Base-by-base conservation (phyloP, 2,888 invertebrate species). In the Julus scandinavius region DNA sequence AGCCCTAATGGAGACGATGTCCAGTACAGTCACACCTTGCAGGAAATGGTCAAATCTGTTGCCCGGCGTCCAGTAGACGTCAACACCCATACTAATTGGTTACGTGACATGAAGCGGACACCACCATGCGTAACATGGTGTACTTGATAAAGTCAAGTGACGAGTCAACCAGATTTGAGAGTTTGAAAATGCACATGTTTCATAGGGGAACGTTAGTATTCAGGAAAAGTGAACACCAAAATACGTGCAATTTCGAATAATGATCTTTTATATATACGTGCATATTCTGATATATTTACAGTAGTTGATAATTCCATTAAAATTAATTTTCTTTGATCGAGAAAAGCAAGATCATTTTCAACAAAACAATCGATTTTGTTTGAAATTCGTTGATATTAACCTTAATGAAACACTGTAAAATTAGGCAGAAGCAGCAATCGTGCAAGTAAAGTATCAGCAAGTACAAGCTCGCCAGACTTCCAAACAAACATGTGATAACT, bases 31-130 rank as follows among this genome's bases (percentile, higher is more conserved):
- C 80, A 80, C 80, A 38, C 63, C 63, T 72, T 80, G 80, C 72
- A 38, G 3, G 13, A 15, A 38, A 15, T 40, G 38, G 80, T 80
- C 38, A 80, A 80, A 15, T 80, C 11, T 38, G 38, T 29, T 29
- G 29, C 9, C 29, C 9, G 72, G 72, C 45, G 7, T 45, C 3
- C 80, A 80, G 80, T 80, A 6, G 0, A 29, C 11, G 72, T 72
- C 72, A 72, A 72, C n/a, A 29, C 72, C 72, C 11, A 29, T 72
- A 29, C 72, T 72, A 72, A 72, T 72, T 72, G 72, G 72, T n/a
- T 9, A 29, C 29, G 6, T 72, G 72, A 72, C 72, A 29, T n/a
- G 1, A 0, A 63, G 63, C 20, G 63, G 63, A 63, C 11, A 11
- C 72, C 7, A 9, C 80, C 80, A 38, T 3, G 38, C 63, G 80